Conservation (phyloP, 35 echinoderm and acorn worm species). For the Strongylocentrotus purpuratus region DNA sequence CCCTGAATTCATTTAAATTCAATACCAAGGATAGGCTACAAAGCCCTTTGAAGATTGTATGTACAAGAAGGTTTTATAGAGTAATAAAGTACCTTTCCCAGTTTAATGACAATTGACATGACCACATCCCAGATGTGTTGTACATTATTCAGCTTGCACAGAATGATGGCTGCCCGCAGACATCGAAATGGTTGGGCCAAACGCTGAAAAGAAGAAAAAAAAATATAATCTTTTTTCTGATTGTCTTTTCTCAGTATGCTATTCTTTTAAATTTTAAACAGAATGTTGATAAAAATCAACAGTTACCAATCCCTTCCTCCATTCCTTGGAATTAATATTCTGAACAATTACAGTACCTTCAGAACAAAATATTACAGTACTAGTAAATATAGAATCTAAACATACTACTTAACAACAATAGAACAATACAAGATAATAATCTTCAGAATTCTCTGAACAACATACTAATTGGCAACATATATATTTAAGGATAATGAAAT, state of each 20-base stretch:
- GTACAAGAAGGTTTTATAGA: no score
- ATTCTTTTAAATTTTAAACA: background rate
- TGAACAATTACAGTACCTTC: background rate
- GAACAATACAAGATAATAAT: background rate
- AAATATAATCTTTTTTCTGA: background rate
- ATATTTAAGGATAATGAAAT: no score
- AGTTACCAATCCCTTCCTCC: background rate
- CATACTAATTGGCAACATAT: no score
- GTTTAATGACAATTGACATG: slow-evolving; percentile 87
- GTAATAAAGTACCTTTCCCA: slow-evolving; percentile 67
- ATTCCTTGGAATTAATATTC: background rate
- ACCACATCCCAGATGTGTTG: slow-evolving; percentile 90
- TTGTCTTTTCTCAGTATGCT: background rate
- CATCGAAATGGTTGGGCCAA: slow-evolving; percentile 87
- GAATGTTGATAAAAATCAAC: no score
- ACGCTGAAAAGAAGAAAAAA: slow-evolving; percentile 62
- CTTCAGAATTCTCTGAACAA: no score
- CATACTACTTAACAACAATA: background rate
- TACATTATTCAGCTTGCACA: slow-evolving; percentile 97
- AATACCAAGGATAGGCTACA: no score
- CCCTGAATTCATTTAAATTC: no score
- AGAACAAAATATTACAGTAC: no score
- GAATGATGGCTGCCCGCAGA: slow-evolving; percentile 93
- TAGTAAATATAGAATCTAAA: no score
- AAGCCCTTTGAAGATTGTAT: no score